phyloP scores from a whole-genome alignment of 2,888 invertebrate species.

The Cerastis rubricosa region DNA sequence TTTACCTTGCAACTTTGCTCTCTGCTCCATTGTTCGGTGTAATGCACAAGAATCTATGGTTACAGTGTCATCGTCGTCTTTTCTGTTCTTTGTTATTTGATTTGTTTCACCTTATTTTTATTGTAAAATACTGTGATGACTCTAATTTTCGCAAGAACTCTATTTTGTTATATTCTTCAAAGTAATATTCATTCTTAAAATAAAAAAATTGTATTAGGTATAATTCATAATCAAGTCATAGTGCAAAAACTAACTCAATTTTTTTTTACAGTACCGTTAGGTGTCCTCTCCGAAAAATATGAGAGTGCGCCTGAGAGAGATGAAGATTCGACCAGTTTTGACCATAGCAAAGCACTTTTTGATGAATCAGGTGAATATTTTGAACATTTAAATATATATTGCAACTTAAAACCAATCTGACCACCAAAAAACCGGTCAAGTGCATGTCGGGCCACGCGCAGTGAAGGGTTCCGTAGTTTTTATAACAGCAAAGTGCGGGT shows the following conservation, averaged over 20 bases:
- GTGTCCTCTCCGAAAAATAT: conserved; percentile 94
- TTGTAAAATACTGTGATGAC: neutral
- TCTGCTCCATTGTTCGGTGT: conserved; percentile 51
- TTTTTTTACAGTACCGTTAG: conserved; percentile 93
- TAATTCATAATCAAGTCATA: neutral
- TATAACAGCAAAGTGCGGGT: too few relatives aligned
- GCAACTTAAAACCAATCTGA: neutral
- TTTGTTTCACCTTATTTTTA: neutral
- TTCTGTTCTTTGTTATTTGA: conserved; percentile 32
- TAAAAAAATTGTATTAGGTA: neutral
- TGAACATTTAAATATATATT: neutral
- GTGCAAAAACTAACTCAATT: neutral
- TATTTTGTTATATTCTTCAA: neutral
- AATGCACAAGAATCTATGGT: conserved; percentile 60
- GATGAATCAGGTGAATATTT: conserved; percentile 78
- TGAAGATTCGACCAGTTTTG: conserved; percentile 85
- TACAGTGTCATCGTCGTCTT: conserved; percentile 48
- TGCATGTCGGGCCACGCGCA: too few relatives aligned
- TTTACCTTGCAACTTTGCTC: conserved; percentile 61
- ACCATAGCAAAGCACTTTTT: conserved; percentile 72
- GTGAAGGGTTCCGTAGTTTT: too few relatives aligned
- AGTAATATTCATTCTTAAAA: neutral
- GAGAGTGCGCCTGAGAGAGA: conserved; percentile 94
- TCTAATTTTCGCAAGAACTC: neutral
- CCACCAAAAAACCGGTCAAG: too few relatives aligned